Evolutionary conservation across 2,797 vertebrate genomes (phyloP), one percentile per base, ranked within the genome.

Genomic region (Rousettus madagascariensis): DNA sequence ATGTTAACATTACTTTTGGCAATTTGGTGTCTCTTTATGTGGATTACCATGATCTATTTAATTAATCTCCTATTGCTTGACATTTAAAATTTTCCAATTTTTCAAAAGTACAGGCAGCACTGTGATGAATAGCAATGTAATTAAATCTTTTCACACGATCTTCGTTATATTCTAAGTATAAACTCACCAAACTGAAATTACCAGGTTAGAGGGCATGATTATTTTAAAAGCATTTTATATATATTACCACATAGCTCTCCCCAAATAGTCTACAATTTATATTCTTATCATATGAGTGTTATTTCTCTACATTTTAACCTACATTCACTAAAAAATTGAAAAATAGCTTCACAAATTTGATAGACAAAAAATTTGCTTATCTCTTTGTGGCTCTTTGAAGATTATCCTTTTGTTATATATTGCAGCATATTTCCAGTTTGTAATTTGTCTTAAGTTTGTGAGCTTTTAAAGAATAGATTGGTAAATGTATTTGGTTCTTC

Each of bases 61-160:
- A 95, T 96, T 93, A 96, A 93, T 96, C 94, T 78, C 85, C 92
- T 90, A 65, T 97, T 95, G 92, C 90, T 94, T 97, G 95, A 96
- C 94, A 97, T 96, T 97, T 97, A 90, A 74, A 85, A 28, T 93
- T 94, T 91, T 96, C 66, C 80, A 95, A 6, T 87, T 95, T 96
- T 95, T 94, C 78, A 82, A 86, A 96, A 95, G 84, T 92, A 72
- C 82, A 87, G 59, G 88, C 46, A 69, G 74, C 74, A 72, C 30
- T 36, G 22, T 69, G 43, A 95, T 95, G 84, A 96, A 82, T 77
- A 93, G 78, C 96, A 94, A 75, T 90, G 41, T 87, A 96, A 97
- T 95, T 95, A 95, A 93, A 92, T 95, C 80, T 82, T 93, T 96
- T 36, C 30, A 90, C 75, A 85, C 17, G 41, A 12, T 82, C 72